Base-by-base conservation (phyloP, 2,797 vertebrate species). In the Oreochromis grahami region DNA sequence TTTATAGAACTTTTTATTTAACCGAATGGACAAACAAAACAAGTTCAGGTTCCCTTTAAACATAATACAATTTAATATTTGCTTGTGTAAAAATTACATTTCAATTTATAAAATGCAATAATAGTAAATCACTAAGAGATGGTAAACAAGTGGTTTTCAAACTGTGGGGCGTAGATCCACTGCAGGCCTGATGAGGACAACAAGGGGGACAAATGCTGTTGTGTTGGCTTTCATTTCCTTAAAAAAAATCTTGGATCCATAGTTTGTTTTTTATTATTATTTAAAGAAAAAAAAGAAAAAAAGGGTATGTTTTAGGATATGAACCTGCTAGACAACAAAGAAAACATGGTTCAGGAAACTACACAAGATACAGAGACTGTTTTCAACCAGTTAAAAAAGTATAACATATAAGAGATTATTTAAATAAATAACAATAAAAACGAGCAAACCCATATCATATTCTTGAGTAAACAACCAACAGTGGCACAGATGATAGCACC, bases 291-390 rank as follows among this genome's bases (percentile, higher is more conserved):
- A 14, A 32, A n/a, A 8, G 8, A 9, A 58, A 29, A 36, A n/a
- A 63, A 63, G 1, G 0, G 1, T 12, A 12, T 36, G 58, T 63
- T 63, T 0, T 63, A n/a, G 19, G 10, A 63, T 0, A 36, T 36
- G 32, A 63, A 63, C 58, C 10, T 63, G 12, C 0, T 63, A 63
- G 32, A 63, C 13, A 29, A 70, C 21, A 70, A 68, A 43, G 5
- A 24, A 24, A 68, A 68, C 3, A 4, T 19, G 12, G 38, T 38
- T 41, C 3, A 9, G 36, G 7, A 65, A 41, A 21, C 53, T 14
- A 26, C 21, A 55, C 12, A 24, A 38, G 36, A 15, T 24, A 41
- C 12, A 24, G 36, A 41, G 12, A 41, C 3, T 24, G 13, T 43
- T 41, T 41, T 68, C n/a, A 43, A 1, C 21, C 21, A 70, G 21